phyloP scores from a whole-genome alignment of 1,140 invertebrate genomes.

The Apis cerana region DNA sequence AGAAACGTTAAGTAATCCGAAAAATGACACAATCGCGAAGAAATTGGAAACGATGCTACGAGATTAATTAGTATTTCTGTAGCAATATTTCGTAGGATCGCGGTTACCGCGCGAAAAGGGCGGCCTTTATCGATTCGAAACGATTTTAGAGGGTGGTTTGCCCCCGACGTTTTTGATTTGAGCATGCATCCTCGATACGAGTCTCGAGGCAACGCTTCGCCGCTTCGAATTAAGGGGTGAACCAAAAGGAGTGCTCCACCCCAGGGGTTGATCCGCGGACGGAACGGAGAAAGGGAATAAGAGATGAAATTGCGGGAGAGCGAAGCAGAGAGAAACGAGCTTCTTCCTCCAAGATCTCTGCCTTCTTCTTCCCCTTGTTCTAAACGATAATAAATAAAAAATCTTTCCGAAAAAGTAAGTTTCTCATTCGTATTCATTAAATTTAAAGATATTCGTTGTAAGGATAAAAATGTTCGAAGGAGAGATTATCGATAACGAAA shows the following conservation, averaged over 20 bases:
- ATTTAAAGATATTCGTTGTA: too few species aligned
- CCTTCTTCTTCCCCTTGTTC: too few species aligned
- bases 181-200: conserved; percentile 73
- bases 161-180: conserved; percentile 77
- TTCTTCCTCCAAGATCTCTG: too few species aligned
- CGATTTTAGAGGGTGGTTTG: conserved; percentile 77
- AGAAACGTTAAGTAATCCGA: too few species aligned
- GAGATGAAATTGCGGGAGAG: conserved; percentile 19
- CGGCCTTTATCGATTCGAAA: conserved; percentile 77
- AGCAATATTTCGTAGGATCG: conserved; percentile 9
- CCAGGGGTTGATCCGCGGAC: conserved; percentile 62
- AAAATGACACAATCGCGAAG: too few species aligned
- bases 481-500: too few species aligned
- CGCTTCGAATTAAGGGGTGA: conserved; percentile 77
- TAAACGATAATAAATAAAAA: too few species aligned
- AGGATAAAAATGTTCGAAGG: too few species aligned
- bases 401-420: too few species aligned
- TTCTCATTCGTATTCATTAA: too few species aligned
- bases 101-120: conserved; percentile 58
- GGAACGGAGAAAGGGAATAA: conserved; percentile 30
- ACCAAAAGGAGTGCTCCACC: conserved; percentile 64
- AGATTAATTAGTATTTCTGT: conserved; percentile 45
- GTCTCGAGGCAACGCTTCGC: conserved; percentile 72
- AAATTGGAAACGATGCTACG: neutral
- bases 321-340: neutral